Evolutionary conservation across 2,888 invertebrate species (phyloP), one percentile per base, ranked within the genome.

Genomic region (Theretra japonica): DNA sequence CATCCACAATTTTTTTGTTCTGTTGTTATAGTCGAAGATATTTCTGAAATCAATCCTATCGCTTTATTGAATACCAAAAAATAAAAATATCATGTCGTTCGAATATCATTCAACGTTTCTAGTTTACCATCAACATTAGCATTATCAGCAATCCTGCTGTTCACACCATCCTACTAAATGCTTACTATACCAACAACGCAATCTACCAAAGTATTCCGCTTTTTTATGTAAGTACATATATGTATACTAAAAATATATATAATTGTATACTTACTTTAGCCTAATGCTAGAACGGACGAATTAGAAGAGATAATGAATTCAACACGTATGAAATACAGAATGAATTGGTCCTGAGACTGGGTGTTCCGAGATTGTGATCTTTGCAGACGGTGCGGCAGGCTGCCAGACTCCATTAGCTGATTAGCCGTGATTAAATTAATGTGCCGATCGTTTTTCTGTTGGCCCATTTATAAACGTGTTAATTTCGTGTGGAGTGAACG

Each of bases 361-460:
- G 77, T 79, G 77, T 76, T 72, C 75, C 74, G 76, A 84, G 88
- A 90, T 90, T 85, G 62, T 82, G 83, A 90, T 89, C 88, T 87
- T 83, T 77, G 81, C 84, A 83, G 83, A 81, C 76, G 77, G 79
- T 75, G 77, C 79, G 76, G 80, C 82, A 85, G 85, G 83, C 83
- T 82, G 80, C 78, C 81, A 85, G 76, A 79, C 81, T 86, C 90
- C 90, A 91, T 91, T 91, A 91, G 90, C 83, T 87, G 90, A 91
- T 91, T 90, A 90, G 80, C 84, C 83, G 74, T 81, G 85, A 84
- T 85, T 82, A 82, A 81, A 82, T 84, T 85, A 82, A 82, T 76
- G 82, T 81, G 75, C 79, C 82, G 80, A 82, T 82, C 77, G 77
- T 75, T 75, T 80, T 80, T 78, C 75, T 76, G 75, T 73, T 59